Evolutionary conservation across 92 coral and sea anemone genomes (phyloP).

Genomic region (Epizoanthus stellaris): DNA sequence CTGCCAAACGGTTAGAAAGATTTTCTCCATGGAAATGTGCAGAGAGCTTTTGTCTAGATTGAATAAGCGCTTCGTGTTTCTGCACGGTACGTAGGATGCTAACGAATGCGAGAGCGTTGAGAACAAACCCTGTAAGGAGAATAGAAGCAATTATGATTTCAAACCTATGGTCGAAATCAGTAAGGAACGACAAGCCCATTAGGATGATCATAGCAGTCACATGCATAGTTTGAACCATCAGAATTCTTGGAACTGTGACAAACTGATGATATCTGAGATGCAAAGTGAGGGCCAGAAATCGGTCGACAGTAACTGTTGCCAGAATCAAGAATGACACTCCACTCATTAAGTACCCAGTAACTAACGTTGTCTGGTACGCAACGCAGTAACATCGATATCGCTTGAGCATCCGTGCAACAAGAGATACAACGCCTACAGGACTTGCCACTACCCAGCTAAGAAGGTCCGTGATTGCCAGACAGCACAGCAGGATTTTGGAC

Average conservation of each 20-base stretch:
- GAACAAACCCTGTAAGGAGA: not conserved
- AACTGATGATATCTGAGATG: not conserved
- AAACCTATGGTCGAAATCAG: not conserved
- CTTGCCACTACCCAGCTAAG: not conserved
- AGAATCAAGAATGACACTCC: constrained; percentile 3
- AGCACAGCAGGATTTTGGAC: not conserved
- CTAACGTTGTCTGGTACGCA: not conserved
- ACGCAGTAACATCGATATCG: not conserved
- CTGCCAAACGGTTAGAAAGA: not conserved
- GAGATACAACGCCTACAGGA: not conserved
- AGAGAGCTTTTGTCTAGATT: not conserved
- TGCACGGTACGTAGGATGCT: not conserved
- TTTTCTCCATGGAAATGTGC: not conserved
- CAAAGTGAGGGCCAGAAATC: not conserved
- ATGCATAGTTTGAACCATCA: not conserved
- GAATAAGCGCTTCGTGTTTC: not conserved
- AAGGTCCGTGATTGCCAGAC: not conserved
- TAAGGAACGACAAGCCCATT: not conserved
- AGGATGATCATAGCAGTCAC: not conserved
- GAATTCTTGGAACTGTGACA: not conserved
- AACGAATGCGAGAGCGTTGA: not conserved
- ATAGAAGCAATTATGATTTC: not conserved
- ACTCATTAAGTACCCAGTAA: not conserved
- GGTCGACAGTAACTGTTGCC: not conserved
- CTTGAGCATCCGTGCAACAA: not conserved